Percentiles rank a stretch among this genome's conserved stretches.
These are phyloP conservation scores for Drosophila auraria DNA, from an alignment of 1,140 invertebrate species.

Conservation along the genomic window DNA sequence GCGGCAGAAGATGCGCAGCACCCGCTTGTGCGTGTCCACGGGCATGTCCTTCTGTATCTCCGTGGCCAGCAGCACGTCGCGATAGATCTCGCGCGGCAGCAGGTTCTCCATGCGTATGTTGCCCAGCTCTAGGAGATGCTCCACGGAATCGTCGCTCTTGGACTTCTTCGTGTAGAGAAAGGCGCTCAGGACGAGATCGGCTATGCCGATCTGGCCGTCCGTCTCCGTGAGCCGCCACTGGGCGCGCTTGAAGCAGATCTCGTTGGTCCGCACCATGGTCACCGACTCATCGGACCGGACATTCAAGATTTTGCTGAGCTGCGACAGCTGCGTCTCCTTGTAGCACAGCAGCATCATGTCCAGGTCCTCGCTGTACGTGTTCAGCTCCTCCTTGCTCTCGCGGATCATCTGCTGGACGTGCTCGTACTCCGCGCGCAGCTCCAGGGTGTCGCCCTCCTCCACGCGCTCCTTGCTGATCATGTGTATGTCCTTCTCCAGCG, in stretches of 20 bases:
- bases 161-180: slow-evolving; percentile 99
- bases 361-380: slow-evolving; percentile 94
- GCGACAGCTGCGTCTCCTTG: slow-evolving; percentile 92
- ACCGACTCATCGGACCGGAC: slow-evolving; percentile 88
- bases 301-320: slow-evolving; percentile 87
- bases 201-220: slow-evolving; percentile 98
- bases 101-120: slow-evolving; percentile 98
- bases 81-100: slow-evolving; percentile 97
- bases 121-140: slow-evolving; percentile 98
- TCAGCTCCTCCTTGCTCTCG: slow-evolving; percentile 95
- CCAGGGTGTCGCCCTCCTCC: slow-evolving; percentile 89
- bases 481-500: slow-evolving; percentile 96
- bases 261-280: slow-evolving; percentile 94
- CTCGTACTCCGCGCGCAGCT: slow-evolving; percentile 90
- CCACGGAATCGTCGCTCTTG: slow-evolving; percentile 98
- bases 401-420: slow-evolving; percentile 90
- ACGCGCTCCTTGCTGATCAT: slow-evolving; percentile 92
- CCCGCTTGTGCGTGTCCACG: slow-evolving; percentile 92
- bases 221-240: slow-evolving; percentile 98
- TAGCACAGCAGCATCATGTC: slow-evolving; percentile 96
- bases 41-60: slow-evolving; percentile 96
- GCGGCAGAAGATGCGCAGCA: slow-evolving; percentile 94
- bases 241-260: slow-evolving; percentile 99
- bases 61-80: slow-evolving; percentile 95
- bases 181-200: slow-evolving; percentile 97